Evolutionary conservation across 2,113 vertebrate genomes (phyloP), one percentile per base, ranked within the genome.

Genomic region (Cyanoramphus novaezelandiae): DNA sequence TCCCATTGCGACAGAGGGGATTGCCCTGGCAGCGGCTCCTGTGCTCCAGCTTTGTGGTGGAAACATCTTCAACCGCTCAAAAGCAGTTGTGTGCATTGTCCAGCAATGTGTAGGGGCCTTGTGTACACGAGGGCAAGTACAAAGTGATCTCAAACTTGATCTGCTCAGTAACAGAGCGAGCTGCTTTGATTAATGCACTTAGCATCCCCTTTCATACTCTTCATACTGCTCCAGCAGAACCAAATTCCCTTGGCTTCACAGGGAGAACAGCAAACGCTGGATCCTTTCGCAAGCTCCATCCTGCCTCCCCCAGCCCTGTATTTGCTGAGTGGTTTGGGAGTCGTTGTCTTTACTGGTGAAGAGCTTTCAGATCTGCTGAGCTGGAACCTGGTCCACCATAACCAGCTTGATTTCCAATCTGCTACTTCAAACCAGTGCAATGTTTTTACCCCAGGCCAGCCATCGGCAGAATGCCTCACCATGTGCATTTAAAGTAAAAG

Each of bases 51-150:
- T 77, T 67, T 67, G 91, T 24, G 88, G 55, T 92, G 80, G 92
- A 74, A 92, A 95, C 92, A 86, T 94, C 94, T 93, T 78, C 96
- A 83, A 25, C 55, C 60, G 53, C 86, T 93, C 88, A 46, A 41
- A 83, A 83, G 86, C 86, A 75, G 70, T 67, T 78, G 76, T 83
- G 80, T 63, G 91, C 72, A 14, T 83, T 67, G 92, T 86, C 92
- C 88, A 5, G 80, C 91, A 83, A 35, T 46, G 5, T 16, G 55
- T 21, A 81, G 76, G 83, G 80, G 76, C 88, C 80, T 81, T 27
- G 63, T 0, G 11, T 43, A 37, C 68, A 39, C 0, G 37, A 37
- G 82, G 50, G 53, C 68, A 33, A 25, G 9, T 63, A 55, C 83
- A 75, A 55, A 92, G 91, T 35, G 83, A 81, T 88, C 92, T 93